Evolutionary conservation across 2,888 invertebrate species (phyloP), one percentile per base, ranked within the genome.

Genomic region (Lucinisca nassula): DNA sequence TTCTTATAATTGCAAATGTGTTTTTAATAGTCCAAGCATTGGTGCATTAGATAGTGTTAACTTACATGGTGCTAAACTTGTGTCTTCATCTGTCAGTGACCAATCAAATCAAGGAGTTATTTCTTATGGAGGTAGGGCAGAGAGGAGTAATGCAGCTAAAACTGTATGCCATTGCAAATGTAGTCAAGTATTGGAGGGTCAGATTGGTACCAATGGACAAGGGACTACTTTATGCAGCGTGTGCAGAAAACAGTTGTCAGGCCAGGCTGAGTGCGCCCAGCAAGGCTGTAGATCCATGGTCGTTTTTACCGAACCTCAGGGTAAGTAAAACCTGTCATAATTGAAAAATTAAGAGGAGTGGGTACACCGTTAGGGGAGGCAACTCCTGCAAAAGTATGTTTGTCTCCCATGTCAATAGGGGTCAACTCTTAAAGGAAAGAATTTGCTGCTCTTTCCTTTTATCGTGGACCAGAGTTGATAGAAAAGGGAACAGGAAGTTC

Each of bases 251-350:
- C 67, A 67, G 67, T 32, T 67, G 30, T 67, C 67, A 67, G 67
- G 35, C 32, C 67, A 67, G 35, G 1, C 67, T 21, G 32, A 67
- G 3, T 35, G 6, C 10, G 21, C 67, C 21, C 27, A 49, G 12
- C 74, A 45, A 27, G 74, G 8, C n/a, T 74, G 74, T 74, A 40
- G 74, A 74, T 74, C 74, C 24, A 74, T 74, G 74, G 74, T 74
- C 8, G 74, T 74, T 27, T 74, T 74, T 21, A 74, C 74, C 3
- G 74, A 74, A 74, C 74, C 74, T 74, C 74, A 74, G 74, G 74
- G 74, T 74, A 38, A 74, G 74, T 40, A 17, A 55, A 55, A 8
- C 10, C n/a, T 40, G 6, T 10, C 6, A 10, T 6, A 40, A 40
- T 10, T 40, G 40, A 40, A 40, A 40, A 40, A 40, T n/a, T n/a